Evolutionary conservation across 2,113 vertebrate species (phyloP).

Genomic region (Arvicanthis niloticus): DNA sequence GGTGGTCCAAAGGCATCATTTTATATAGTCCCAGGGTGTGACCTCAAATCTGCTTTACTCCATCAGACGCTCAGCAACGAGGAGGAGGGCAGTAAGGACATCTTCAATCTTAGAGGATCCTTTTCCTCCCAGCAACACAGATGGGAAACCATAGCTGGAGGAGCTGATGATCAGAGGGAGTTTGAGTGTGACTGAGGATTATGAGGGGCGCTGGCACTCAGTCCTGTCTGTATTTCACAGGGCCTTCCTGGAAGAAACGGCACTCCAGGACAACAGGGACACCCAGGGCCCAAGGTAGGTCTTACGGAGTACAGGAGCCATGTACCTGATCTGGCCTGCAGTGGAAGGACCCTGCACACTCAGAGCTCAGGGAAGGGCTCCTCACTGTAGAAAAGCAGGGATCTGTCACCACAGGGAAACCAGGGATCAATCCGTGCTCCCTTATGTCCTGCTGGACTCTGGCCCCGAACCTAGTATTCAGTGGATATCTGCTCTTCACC

Average conservation of each 20-base stretch:
- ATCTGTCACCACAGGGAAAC: not conserved
- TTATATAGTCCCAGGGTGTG: not conserved
- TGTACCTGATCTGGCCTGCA: not conserved
- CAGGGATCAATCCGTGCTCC: not conserved
- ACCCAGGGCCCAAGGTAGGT: conserved; percentile 92
- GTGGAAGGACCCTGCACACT: not conserved
- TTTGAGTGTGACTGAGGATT: not conserved
- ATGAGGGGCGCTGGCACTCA: not conserved
- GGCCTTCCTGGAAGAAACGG: conserved; percentile 93
- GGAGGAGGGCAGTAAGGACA: fast-evolving
- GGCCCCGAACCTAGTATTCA: not conserved
- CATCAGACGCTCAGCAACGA: fast-evolving
- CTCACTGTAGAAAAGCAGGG: not conserved
- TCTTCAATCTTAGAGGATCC: not conserved
- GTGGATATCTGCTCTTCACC: not conserved
- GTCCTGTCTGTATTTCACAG: conserved; percentile 80
- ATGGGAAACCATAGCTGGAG: not conserved
- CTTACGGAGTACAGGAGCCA: not conserved
- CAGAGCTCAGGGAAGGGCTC: not conserved
- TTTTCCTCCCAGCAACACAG: not conserved
- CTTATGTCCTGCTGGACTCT: not conserved
- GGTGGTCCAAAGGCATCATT: not conserved
- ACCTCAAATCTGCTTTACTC: not conserved
- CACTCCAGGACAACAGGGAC: conserved; percentile 92
- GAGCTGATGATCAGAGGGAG: fast-evolving